Evolutionary conservation across 64 coral and sea anemone genomes (phyloP), one percentile per base, ranked within the genome.

Genomic region (Trachythela sp.): DNA sequence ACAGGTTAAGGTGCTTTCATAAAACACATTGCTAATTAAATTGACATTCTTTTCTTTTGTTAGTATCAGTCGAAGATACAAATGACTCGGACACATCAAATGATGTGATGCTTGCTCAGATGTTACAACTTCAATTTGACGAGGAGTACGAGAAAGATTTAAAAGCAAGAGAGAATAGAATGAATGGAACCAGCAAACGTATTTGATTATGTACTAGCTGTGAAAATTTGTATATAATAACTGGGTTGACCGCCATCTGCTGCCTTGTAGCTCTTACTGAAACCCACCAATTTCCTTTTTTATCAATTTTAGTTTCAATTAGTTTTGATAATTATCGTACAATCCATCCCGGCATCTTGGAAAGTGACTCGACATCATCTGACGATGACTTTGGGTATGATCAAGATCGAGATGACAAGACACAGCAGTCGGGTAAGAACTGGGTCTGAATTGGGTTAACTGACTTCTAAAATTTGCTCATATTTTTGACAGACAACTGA

Each of bases 101-200:
- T 75, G 96, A 99, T 86, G 75, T 95, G 48, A 70, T 95, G 17
- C 60, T 99, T 86, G 96, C 96, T 20, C 88, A 99, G 32, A 91
- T 99, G 93, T 80, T 99, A 27, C 96, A 99, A 64, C 86, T 85
- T 24, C 89, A 99, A 30, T 99, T 89, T 83, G 91, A 99, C 88
- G 83, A 95, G 48, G 96, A 99, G 48, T 76, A 95, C 86, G 96
- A 99, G 84, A 91, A 85, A 31, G 64, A 90, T 71, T 85, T 99
- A 8, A 94, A 88, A 38, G 89, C 93, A 24, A 88, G 85, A 80
- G 96, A 99, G 85, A 94, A 91, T 70, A 94, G 92, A 88, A 90
- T 91, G 83, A 99, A 99, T 93, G 96, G 96, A 9, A 92, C 94
- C 49, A 93, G 96, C 83, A 99, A 99, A 95, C 93, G 96, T 99